Evolutionary conservation across 2,888 invertebrate genomes (phyloP), one percentile per base, ranked within the genome.

Genomic region (Frankliniella fusca): DNA sequence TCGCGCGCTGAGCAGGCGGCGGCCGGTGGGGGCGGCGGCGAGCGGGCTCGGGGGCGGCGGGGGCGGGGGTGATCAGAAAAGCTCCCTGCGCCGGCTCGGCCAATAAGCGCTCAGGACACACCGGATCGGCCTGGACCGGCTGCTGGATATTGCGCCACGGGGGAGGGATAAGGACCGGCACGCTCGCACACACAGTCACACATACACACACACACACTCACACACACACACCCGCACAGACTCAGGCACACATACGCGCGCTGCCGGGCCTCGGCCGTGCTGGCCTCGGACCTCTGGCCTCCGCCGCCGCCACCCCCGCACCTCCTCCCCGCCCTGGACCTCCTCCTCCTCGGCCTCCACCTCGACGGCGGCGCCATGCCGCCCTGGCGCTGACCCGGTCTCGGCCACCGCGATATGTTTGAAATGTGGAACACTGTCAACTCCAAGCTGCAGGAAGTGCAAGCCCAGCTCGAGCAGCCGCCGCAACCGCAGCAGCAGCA

Each of bases 371-470:
- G 49, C 81, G 81, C 54, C 48, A 82, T 38, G 38, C 50, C 28
- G 48, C 23, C 23, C n/a, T 23, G 61, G 20, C 61, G n/a, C 11
- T 7, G n/a, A 18, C 20, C 7, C 61, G 15, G n/a, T 18, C 61
- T 3, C 61, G 20, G 61, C 61, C 20, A 18, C 15, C 70, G 49
- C 38, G 38, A 38, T 88, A 94, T 94, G 94, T 94, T 93, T 89
- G 94, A 94, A 89, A 94, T 94, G 93, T 94, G 94, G 94, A 93
- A 92, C 90, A 92, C 92, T 88, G 93, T 94, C 87, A 92, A 91
- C 89, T 92, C 92, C 85, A 93, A 93, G 90, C 88, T 93, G 91
- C 93, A 93, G 88, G 88, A 88, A 86, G 87, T 5, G 38, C 38
- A 38, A 38, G 38, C 38, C 86, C 88, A 88, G 85, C 87, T 86